Percentiles rank a stretch among this genome's conserved stretches.
Conservation (phyloP, 2,113 vertebrate species). For the Stercorarius parasiticus region DNA sequence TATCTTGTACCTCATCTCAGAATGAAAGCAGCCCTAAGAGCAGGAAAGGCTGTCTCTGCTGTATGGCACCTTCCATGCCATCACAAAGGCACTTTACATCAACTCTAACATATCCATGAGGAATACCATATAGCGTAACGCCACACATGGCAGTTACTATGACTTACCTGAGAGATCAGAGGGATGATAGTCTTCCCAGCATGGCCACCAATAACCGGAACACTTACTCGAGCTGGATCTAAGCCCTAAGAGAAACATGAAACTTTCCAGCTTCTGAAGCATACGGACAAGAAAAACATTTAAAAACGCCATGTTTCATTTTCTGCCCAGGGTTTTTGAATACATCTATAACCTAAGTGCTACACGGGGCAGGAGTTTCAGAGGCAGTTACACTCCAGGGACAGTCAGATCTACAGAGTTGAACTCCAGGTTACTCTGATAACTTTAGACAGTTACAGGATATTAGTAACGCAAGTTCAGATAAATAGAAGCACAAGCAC, state of each 20-base stretch:
- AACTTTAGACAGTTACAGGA: not conserved
- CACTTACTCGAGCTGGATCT: conserved; percentile 90
- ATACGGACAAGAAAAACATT: not conserved
- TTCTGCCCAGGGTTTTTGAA: not conserved
- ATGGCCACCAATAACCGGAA: conserved; percentile 94
- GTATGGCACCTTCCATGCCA: not conserved
- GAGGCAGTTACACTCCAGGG: not conserved
- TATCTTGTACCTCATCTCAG: not conserved
- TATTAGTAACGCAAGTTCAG: not conserved
- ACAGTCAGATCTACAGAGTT: not conserved
- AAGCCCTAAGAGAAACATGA: conserved; percentile 76
- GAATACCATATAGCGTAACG: not conserved
- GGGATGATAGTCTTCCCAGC: conserved; percentile 98
- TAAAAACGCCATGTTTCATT: not conserved
- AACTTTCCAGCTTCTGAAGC: not conserved
- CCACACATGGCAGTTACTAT: not conserved
- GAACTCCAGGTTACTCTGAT: not conserved
- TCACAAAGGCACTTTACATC: not conserved
- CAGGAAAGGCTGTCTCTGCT: not conserved
- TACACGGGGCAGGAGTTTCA: not conserved
- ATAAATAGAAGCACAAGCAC: not conserved
- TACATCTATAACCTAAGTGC: not conserved
- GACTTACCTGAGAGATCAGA: conserved; percentile 88
- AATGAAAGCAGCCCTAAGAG: not conserved
- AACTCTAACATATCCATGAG: rapidly evolving